Base-by-base conservation (phyloP, 2,888 invertebrate genomes). In the Scaptomyza flava region DNA sequence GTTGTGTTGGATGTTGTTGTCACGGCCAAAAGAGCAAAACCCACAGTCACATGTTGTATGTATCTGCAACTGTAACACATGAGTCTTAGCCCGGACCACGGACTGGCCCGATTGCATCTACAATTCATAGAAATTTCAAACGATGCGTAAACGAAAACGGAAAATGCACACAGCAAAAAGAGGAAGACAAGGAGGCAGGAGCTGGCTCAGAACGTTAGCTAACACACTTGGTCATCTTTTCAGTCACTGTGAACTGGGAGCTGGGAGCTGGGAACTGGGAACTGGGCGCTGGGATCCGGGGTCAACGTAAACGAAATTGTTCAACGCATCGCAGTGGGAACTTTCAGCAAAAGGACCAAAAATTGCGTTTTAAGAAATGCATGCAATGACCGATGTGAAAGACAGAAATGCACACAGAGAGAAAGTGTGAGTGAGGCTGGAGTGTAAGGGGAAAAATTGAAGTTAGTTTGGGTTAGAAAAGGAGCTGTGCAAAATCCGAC, bases 41-140 rank as follows among this genome's bases (percentile, higher is more conserved):
- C 46, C 61, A 33, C 46, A 46, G 41, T 41, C 17, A 41, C 60
- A 23, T 41, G 41, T 6, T 27, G 27, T 5, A 27, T 67, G 60
- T 60, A 65, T 53, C 72, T 73, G 72, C 67, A 70, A 77, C 68
- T 72, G 81, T 72, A 81, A 71, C 86, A 80, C 80, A 86, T 88
- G 89, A 83, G 87, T 88, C 88, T 87, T 88, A 82, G 77, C 62
- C 60, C 6, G 62, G 65, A 59, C 68, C 77, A 77, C 81, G 81
- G 75, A 70, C 82, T 85, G 82, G 87, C 41, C 79, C 89, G 90
- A 90, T 90, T 91, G 87, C 90, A 91, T 90, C 89, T 91, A 84
- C 90, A 90, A 90, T 90, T 90, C 90, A 90, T 90, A 88, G 87
- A 89, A 89, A 87, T 88, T 89, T 83, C 76, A 83, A 89, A 88